phyloP scores from a whole-genome alignment of 2,113 vertebrate species.

The Lampris megalopsis region DNA sequence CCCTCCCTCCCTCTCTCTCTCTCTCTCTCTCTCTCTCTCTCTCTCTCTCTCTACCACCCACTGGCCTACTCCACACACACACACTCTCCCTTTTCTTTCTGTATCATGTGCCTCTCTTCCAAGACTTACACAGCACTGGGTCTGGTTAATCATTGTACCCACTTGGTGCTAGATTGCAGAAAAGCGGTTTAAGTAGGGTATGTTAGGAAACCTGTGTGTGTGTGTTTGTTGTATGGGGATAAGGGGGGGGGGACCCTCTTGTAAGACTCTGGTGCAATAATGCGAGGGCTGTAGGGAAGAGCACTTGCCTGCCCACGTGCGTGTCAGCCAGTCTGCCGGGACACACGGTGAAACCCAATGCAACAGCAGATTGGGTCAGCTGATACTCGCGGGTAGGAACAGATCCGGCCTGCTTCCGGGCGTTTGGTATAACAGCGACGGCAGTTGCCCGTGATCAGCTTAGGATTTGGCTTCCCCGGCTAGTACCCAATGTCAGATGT shows the following conservation, averaged over 20 bases:
- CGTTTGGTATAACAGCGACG: constrained; percentile 7
- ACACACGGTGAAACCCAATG: constrained; percentile 1
- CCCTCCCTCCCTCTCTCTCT: not conserved
- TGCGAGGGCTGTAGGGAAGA: not conserved
- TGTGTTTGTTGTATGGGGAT: constrained; percentile 14
- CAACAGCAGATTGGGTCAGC: constrained; percentile 13
- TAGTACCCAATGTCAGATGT: too few species aligned
- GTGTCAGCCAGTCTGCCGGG: not conserved
- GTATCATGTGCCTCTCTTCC: not conserved
- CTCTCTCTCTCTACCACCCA: not conserved
- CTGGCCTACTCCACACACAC: not conserved
- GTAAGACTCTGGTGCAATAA: constrained; percentile 20
- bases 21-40: not conserved
- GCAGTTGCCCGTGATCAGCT: not conserved
- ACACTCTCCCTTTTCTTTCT: not conserved
- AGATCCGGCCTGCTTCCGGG: not conserved
- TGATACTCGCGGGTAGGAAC: constrained; percentile 36
- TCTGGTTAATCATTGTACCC: constrained; percentile 72
- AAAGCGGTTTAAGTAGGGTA: constrained; percentile 7
- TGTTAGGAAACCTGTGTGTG: constrained; percentile 21
- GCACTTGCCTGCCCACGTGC: constrained; percentile 38
- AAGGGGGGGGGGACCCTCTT: constrained; percentile 39
- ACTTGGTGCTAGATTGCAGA: constrained; percentile 49
- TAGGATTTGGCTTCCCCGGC: not conserved
- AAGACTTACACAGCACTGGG: not conserved